Evolutionary conservation across 37 sponge, comb jelly and placozoan genomes (phyloP), one percentile per base, ranked within the genome.

Genomic region (Chondrilla cf. caribensis): DNA sequence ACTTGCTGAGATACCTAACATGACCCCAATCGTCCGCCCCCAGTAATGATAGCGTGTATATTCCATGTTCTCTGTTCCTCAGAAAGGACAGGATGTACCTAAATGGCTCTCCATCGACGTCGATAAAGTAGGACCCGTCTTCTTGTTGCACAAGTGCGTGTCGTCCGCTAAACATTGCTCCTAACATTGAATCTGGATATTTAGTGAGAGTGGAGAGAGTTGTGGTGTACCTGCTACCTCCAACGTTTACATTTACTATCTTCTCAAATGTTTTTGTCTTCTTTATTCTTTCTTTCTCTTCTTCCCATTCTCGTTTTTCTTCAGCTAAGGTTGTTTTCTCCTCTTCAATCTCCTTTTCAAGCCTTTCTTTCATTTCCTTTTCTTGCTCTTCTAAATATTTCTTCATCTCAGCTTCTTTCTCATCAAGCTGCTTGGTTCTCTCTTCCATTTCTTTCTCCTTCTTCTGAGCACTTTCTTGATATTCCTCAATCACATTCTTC

Each of bases 161-260:
- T 58, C 80, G 57, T 58, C 80, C 80, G 58, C 80, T 79, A 25
- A 79, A 79, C 80, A 79, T 79, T 58, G 80, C 38, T 38, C 40
- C 80, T 54, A 79, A 3, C 80, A 55, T 79, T 22, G 80, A 55
- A 19, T 79, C 39, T 29, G 59, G 58, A 35, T 79, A 42, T 25
- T 42, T 42, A 11, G 41, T 73, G 25, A 73, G 44, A 15, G 76
- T 73, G 76, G 76, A 39, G 44, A 40, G 76, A 42, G 76, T 25
- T 43, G 76, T 73, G 76, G 25, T 4, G 25, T 73, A 73, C 44
- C 6, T 37, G 42, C n/a, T 73, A 1, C 76, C 76, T 38, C 76
- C 76, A 15, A 73, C 76, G 36, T 73, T 22, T 0, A 73, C 42
- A 3, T 41, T 73, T 2, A 73, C 43, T 4, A 73, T 38, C 76